phyloP scores from a whole-genome alignment of 2,113 vertebrate genomes.

The Plestiodon gilberti region DNA sequence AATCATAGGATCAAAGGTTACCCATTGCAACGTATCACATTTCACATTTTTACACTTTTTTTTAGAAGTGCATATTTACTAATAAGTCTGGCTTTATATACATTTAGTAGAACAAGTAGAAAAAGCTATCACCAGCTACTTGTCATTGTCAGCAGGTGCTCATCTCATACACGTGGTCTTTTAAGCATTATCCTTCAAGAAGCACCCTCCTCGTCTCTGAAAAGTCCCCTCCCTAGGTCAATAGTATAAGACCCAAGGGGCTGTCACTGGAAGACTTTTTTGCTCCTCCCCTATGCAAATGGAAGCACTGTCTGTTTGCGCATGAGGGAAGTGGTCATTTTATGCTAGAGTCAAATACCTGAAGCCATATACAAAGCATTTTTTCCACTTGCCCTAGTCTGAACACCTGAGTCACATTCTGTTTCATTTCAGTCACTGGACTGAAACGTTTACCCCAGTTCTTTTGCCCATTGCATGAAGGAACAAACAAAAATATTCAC shows the following conservation, averaged over 20 bases:
- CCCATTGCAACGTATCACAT: too few species aligned
- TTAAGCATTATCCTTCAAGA: not conserved
- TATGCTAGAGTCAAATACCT: not conserved
- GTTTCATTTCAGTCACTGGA: not conserved
- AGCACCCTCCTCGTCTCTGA: not conserved
- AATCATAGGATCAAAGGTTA: constrained; percentile 4
- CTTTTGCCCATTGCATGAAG: too few species aligned
- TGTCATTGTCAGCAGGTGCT: not conserved
- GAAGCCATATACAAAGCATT: not conserved
- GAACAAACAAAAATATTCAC: too few species aligned
- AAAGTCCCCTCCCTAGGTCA: not conserved
- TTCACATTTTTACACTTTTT: not conserved
- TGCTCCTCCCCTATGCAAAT: not conserved
- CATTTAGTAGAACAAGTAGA: not conserved
- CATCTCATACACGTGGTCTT: too few species aligned
- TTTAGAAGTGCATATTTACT: not conserved
- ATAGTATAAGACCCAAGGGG: not conserved
- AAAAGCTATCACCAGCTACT: not conserved
- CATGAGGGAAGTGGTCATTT: not conserved
- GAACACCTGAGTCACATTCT: not conserved
- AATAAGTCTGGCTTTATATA: not conserved
- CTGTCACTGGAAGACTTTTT: not conserved
- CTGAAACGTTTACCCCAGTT: too few species aligned
- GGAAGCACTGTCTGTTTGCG: not conserved
- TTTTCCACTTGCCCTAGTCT: not conserved